Conservation (phyloP, 2,113 vertebrate species). For the Sapajus apella region DNA sequence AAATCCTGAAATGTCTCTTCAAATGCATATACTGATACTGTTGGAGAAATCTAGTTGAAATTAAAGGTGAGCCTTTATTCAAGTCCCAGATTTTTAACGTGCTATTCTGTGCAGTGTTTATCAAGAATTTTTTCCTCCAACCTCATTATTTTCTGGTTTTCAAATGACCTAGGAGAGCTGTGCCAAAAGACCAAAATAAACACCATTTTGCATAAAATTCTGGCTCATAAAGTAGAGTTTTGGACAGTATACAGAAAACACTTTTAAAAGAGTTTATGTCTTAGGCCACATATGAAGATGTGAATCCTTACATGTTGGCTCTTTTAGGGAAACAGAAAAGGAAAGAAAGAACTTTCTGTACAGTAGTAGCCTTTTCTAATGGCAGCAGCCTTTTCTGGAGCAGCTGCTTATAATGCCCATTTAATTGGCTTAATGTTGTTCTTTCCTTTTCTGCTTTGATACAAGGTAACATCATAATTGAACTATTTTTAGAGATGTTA, state of each 20-base stretch:
- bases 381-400: not conserved
- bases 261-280: not conserved
- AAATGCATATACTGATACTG: not conserved
- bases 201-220: conserved; percentile 19
- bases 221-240: conserved; percentile 3
- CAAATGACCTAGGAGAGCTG: not conserved
- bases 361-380: not conserved
- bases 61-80: not conserved
- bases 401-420: accelerated
- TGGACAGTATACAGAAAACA: not conserved
- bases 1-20: not conserved
- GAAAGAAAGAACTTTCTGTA: not conserved
- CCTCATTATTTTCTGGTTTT: conserved; percentile 25
- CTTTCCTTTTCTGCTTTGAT: not conserved
- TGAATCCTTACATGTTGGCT: not conserved
- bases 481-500: not conserved
- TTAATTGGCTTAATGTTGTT: not conserved
- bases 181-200: conserved; percentile 24
- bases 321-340: not conserved
- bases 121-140: not conserved
- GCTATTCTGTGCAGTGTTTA: not conserved
- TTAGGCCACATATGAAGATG: not conserved
- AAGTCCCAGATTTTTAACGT: not conserved
- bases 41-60: not conserved
- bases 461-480: not conserved